phyloP scores from a whole-genome alignment of 30 jellyfish, hydroid and myxozoan genomes.

The Aurelia aurita complex sp. Pacific region DNA sequence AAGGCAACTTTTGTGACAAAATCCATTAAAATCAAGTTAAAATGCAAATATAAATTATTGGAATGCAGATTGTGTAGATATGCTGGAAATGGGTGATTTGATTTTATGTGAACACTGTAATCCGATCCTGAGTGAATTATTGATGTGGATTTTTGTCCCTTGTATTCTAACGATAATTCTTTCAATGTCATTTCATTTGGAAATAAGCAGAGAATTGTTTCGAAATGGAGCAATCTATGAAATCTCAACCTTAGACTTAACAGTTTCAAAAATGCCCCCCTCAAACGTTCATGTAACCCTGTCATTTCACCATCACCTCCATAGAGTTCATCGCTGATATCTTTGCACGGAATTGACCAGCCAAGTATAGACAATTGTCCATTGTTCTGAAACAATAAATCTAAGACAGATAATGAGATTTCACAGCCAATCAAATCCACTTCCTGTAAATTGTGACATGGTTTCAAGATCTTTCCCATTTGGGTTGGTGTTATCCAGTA shows the following conservation, averaged over 20 bases:
- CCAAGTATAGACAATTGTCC: constrained; percentile 64
- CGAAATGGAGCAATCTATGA: constrained; percentile 51
- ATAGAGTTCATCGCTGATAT: constrained; percentile 12
- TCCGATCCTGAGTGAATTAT: constrained; percentile 59
- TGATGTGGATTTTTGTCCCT: constrained; percentile 61
- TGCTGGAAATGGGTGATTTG: constrained; percentile 54
- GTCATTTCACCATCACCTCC: constrained; percentile 52
- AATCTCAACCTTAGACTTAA: constrained; percentile 77
- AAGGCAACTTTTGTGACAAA: constrained; percentile 77
- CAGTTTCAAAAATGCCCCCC: constrained; percentile 42
- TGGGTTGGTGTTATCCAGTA: constrained; percentile 85
- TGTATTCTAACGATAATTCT: constrained; percentile 76
- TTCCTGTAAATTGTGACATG: constrained; percentile 71
- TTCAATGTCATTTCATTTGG: constrained; percentile 52
- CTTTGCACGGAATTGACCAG: constrained; percentile 79
- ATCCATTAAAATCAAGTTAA: constrained; percentile 75
- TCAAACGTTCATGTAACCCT: constrained; percentile 19
- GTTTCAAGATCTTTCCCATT: constrained; percentile 51
- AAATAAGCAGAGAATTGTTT: constrained; percentile 68
- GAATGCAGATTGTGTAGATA: constrained; percentile 21
- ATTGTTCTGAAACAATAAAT: constrained; percentile 47
- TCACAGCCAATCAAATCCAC: constrained; percentile 80
- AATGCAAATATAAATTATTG: constrained; percentile 69
- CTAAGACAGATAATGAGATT: constrained; percentile 46
- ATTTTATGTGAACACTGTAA: constrained; percentile 21